Evolutionary conservation across 2,888 invertebrate genomes (phyloP).

Genomic region (Rhimphoctona megacephalus): DNA sequence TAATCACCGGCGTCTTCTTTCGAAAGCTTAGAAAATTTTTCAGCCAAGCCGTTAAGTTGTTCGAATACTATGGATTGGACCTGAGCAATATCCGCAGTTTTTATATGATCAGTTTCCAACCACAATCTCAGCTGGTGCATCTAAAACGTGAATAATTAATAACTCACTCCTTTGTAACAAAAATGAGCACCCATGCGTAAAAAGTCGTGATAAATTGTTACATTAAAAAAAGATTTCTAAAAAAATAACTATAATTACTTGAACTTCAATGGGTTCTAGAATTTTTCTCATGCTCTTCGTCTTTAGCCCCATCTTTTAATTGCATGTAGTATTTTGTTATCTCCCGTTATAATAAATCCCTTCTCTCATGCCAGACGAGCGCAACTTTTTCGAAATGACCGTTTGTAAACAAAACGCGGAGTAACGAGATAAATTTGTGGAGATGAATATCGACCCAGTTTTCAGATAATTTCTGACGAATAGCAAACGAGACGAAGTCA

Average conservation of each 20-base stretch:
- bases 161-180: background rate
- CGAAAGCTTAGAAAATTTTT: constrained; percentile 77
- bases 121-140: constrained; percentile 74
- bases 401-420: constrained; percentile 67
- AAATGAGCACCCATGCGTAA: background rate
- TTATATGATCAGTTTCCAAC: constrained; percentile 53
- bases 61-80: constrained; percentile 75
- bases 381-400: constrained; percentile 58
- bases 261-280: constrained; percentile 76
- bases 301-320: constrained; percentile 77
- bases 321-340: constrained; percentile 44
- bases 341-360: constrained; percentile 16
- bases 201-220: background rate
- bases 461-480: constrained; percentile 41
- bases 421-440: constrained; percentile 36
- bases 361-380: constrained; percentile 6
- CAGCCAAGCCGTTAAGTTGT: constrained; percentile 75
- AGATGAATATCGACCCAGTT: constrained; percentile 3
- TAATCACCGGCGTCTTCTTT: constrained; percentile 76
- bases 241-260: constrained; percentile 71
- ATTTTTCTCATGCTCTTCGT: constrained; percentile 78
- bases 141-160: constrained; percentile 69
- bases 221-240: background rate
- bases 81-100: constrained; percentile 63
- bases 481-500: background rate